Evolutionary conservation across 2,113 vertebrate genomes (phyloP), one percentile per base, ranked within the genome.

Genomic region (Oryzias melastigma): DNA sequence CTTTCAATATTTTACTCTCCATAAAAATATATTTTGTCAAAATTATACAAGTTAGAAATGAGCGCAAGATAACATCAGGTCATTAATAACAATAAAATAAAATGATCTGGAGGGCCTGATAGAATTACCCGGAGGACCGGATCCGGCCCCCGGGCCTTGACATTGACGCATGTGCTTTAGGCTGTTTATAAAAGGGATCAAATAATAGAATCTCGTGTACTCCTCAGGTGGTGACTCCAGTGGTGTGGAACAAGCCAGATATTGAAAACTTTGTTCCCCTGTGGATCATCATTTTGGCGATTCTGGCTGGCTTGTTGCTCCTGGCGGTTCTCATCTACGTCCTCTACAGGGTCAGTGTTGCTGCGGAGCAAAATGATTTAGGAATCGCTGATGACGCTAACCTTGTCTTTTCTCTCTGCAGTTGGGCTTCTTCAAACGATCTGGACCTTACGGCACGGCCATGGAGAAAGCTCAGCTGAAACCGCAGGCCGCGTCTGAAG

Each of bases 391-490:
- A 24, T 45, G 4, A 17, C 24, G 2, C 29, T 42, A 54, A 24
- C 12, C 46, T 47, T 15, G 0, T 1, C 16, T 20, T 12, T 59
- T 5, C 20, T 5, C 20, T 20, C 60, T n/a, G 19, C 70, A 98
- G 95, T 88, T 96, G 3, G 95, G 95, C 63, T 98, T 98, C 91
- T 98, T 98, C 84, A 96, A 98, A 83, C 92, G 95, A 68, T 91
- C 96, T 5, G 83, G 94, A 22, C 95, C 94, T 0, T 95, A 96
- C 0, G 95, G 95, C 86, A 95, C 95, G 0, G 94, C 96, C 68
- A 97, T 96, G 96, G 95, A 98, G 86, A 98, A 96, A 87, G 96
- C 96, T 4, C 93, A 97, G 53, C 94, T 98, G 50, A 98, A 98
- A 85, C 96, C 96, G 46, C 96, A 95, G 87, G 95, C 94, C 58